Evolutionary conservation across 2,797 vertebrate species (phyloP), one percentile per base, ranked within the genome.

Genomic region (Chromobotia macracanthus): DNA sequence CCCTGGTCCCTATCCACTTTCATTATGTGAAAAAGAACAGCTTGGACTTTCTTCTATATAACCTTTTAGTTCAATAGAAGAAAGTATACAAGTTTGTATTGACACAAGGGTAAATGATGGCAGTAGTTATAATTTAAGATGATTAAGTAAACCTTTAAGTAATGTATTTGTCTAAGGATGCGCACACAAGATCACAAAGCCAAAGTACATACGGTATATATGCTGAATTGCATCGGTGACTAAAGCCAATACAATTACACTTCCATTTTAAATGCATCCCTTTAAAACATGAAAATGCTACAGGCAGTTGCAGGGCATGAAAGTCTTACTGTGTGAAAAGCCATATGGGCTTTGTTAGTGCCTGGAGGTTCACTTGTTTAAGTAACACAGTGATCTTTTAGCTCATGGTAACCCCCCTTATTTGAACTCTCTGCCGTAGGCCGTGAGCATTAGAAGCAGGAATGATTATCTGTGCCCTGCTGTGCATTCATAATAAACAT

Each of bases 311-410:
- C 44, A 77, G 35, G 19, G 60, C 58, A 58, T 75, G 68, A 80
- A 82, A 83, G 55, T 48, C 41, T 63, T 69, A 66, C 75, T 84
- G 58, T 77, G 66, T 76, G 78, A 77, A 75, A 77, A 53, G 81
- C 86, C 81, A 71, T 86, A 83, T 83, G 82, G 80, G 63, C 60
- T 74, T 66, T 50, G 70, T 75, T 80, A 65, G 35, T 70, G 82
- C 79, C 86, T 80, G 81, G 65, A 82, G 86, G 74, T 70, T 77
- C 53, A 74, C 82, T 84, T 67, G 46, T 80, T 82, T 79, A 60
- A 80, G 80, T 85, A 68, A 83, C 65, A 82, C 77, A 72, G 63
- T 82, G 75, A 82, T 78, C 73, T 61, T 53, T 58, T 84, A n/a
- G n/a, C 66, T 80, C 58, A 16, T 77, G 72, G 75, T 81, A 77